Evolutionary conservation across 2,888 invertebrate genomes (phyloP).

Genomic region (Catocala sponsa): DNA sequence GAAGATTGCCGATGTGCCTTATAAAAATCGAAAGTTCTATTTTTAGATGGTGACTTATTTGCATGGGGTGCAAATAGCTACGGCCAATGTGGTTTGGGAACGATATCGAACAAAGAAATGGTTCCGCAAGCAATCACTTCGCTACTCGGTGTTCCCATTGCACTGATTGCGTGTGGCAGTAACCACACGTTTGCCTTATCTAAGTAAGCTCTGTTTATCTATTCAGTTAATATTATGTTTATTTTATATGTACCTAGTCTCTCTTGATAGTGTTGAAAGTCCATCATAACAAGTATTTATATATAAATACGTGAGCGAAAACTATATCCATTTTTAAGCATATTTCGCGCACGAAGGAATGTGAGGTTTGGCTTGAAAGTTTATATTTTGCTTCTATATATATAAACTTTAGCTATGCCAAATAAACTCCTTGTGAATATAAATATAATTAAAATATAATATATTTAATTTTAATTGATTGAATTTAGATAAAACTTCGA

Average conservation of each 20-base stretch:
- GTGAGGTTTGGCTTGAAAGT: too few relatives aligned
- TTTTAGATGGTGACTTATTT: conserved; percentile 93
- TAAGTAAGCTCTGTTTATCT: conserved; percentile 82
- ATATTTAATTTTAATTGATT: too few relatives aligned
- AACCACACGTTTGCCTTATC: conserved; percentile 94
- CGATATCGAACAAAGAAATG: conserved; percentile 85
- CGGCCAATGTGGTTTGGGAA: conserved; percentile 95
- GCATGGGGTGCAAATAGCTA: conserved; percentile 95
- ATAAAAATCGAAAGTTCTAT: conserved; percentile 1
- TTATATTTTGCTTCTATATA: too few relatives aligned
- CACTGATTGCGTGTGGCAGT: conserved; percentile 93
- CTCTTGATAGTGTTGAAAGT: neutral
- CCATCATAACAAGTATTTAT: too few relatives aligned
- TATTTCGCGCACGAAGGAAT: too few relatives aligned
- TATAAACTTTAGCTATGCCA: too few relatives aligned
- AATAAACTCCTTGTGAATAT: too few relatives aligned
- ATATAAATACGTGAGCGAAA: too few relatives aligned
- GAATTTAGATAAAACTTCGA: too few relatives aligned
- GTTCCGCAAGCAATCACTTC: conserved; percentile 90
- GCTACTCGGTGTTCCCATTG: conserved; percentile 92
- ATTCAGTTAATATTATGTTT: neutral
- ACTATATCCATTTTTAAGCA: too few relatives aligned
- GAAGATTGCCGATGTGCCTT: too few relatives aligned
- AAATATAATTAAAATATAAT: too few relatives aligned
- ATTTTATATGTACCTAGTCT: neutral